Evolutionary conservation across 2,888 invertebrate species (phyloP).

Genomic region (Corbicula japonica): DNA sequence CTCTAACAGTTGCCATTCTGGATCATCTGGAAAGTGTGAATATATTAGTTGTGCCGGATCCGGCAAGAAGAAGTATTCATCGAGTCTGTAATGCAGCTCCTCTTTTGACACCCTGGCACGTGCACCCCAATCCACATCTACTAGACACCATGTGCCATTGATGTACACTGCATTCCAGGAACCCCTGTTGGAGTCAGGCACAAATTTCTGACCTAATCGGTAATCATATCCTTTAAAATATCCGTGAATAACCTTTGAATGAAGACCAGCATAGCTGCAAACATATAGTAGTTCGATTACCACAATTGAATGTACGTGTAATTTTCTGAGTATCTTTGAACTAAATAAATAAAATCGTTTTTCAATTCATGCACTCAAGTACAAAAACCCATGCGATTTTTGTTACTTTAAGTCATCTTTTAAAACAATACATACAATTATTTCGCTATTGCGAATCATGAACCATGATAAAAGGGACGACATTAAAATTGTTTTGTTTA

Average conservation of each 20-base stretch:
- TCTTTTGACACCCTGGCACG: slow-evolving; percentile 83
- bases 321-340: too few relatives aligned
- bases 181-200: slow-evolving; percentile 85
- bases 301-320: too few relatives aligned
- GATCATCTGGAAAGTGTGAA: slow-evolving; percentile 86
- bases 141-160: slow-evolving; percentile 86
- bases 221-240: slow-evolving; percentile 87
- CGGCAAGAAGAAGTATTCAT: slow-evolving; percentile 86
- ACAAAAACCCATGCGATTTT: too few relatives aligned
- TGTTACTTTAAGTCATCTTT: too few relatives aligned
- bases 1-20: slow-evolving; percentile 86
- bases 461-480: too few relatives aligned
- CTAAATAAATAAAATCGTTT: too few relatives aligned
- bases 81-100: slow-evolving; percentile 86
- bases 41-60: slow-evolving; percentile 86
- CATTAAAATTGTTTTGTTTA: too few relatives aligned
- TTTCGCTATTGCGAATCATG: too few relatives aligned
- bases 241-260: slow-evolving; percentile 86
- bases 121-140: slow-evolving; percentile 87
- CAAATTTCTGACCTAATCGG: slow-evolving; percentile 85
- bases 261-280: slow-evolving; percentile 86
- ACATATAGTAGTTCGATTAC: too few relatives aligned
- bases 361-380: too few relatives aligned
- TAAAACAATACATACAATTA: too few relatives aligned
- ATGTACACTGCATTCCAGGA: slow-evolving; percentile 87